phyloP scores from a whole-genome alignment of 1,140 invertebrate genomes.

The Brachionus rubens region DNA sequence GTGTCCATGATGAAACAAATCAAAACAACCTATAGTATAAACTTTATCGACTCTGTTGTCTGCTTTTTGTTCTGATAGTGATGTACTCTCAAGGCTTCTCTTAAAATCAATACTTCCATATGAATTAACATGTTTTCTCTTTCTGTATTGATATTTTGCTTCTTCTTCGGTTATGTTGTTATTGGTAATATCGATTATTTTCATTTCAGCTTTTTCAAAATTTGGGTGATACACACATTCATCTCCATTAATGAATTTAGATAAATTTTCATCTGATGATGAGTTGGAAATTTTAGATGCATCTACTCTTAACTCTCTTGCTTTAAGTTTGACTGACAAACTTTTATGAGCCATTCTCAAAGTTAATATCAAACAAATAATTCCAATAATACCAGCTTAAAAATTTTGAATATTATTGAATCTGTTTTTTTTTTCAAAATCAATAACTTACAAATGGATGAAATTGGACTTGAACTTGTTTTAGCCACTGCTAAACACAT shows the following conservation, averaged over 20 bases:
- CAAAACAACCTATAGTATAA: conserved; percentile 56
- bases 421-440: no score
- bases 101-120: conserved; percentile 17
- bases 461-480: conserved; percentile 46
- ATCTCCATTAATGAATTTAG: background rate
- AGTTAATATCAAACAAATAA: conserved; percentile 51
- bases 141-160: conserved; percentile 20
- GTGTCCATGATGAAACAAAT: conserved; percentile 55
- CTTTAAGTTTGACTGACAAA: conserved; percentile 52
- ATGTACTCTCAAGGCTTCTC: background rate
- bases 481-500: conserved; percentile 52
- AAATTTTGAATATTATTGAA: background rate
- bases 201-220: conserved; percentile 46
- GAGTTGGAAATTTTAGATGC: background rate
- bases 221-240: conserved; percentile 1
- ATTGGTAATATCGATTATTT: conserved; percentile 23
- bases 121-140: conserved; percentile 3
- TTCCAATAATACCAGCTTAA: conserved; percentile 51
- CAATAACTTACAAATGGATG: conserved; percentile 45
- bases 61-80: background rate
- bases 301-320: conserved; percentile 47
- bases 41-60: conserved; percentile 51
- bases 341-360: conserved; percentile 55
- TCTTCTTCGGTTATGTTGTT: conserved; percentile 18
- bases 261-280: conserved; percentile 10